phyloP scores from a whole-genome alignment of 2,113 vertebrate species.

The Anseranas semipalmata region DNA sequence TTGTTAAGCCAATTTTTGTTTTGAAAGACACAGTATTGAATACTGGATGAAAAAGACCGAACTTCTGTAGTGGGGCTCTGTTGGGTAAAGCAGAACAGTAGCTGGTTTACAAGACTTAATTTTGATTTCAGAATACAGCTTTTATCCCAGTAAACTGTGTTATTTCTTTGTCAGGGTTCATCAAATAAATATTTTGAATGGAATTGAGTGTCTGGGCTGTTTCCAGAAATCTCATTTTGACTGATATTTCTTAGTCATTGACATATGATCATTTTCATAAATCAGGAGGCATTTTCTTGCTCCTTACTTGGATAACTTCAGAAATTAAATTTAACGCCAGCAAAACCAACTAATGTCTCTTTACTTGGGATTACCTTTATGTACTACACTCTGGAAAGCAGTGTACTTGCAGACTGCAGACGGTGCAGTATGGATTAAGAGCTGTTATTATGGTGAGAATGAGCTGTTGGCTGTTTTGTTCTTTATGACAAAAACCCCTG shows the following conservation, averaged over 20 bases:
- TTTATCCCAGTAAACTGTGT: not conserved
- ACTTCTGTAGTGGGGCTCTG: not conserved
- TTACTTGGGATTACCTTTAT: not conserved
- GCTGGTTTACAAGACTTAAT: not conserved
- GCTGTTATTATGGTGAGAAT: not conserved
- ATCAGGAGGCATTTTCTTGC: not conserved
- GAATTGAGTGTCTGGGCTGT: not conserved
- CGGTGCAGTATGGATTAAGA: not conserved
- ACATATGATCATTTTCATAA: not conserved
- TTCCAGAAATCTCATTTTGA: not conserved
- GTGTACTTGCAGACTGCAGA: not conserved
- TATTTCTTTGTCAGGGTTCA: not conserved
- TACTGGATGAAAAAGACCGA: not conserved
- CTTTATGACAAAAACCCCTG: not conserved
- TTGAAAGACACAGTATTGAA: not conserved
- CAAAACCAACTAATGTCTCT: not conserved
- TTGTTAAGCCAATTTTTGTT: not conserved
- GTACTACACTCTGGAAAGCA: not conserved
- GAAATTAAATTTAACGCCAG: not conserved
- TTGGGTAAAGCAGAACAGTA: not conserved
- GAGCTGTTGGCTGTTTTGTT: not conserved
- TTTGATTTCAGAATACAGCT: not conserved
- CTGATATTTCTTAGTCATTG: not conserved
- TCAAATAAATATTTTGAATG: not conserved
- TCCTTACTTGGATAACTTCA: not conserved